These are phyloP conservation scores for Tribolium madens DNA, from an alignment of 1,140 invertebrate genomes.

Conservation along the genomic window DNA sequence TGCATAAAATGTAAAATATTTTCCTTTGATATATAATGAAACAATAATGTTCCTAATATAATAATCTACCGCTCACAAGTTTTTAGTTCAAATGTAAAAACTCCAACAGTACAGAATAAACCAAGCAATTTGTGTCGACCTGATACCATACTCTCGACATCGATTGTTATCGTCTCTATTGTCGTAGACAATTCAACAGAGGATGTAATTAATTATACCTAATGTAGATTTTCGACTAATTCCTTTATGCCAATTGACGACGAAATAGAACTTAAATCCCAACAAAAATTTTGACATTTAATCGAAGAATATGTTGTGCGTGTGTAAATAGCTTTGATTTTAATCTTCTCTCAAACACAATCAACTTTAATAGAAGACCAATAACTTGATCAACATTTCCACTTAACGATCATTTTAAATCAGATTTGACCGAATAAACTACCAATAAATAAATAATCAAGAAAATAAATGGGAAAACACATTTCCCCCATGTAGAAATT, in stretches of 20 bases:
- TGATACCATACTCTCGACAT: conserved; percentile 45
- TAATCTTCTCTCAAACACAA: not conserved
- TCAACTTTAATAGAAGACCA: not conserved
- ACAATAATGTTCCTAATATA: not conserved
- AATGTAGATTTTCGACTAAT: conserved; percentile 49
- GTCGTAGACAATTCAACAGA: conserved; percentile 51
- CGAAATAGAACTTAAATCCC: not conserved
- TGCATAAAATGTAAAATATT: not conserved
- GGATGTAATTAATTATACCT: conserved; percentile 54
- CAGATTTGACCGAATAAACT: not conserved
- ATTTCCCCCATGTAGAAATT: conserved; percentile 24
- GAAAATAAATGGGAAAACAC: not conserved
- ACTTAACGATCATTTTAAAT: not conserved
- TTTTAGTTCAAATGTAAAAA: not conserved
- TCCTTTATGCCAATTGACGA: conserved; percentile 16
- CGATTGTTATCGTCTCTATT: conserved; percentile 51
- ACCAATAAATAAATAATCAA: conserved; percentile 12
- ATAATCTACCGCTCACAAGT: not conserved
- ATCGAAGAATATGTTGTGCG: not conserved
- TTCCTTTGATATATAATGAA: not conserved
- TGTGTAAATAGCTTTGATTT: not conserved
- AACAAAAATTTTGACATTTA: too few species aligned
- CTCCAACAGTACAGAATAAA: conserved; percentile 1
- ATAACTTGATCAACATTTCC: not conserved
- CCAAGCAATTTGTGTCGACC: conserved; percentile 46